Base-by-base conservation (phyloP, 2,797 vertebrate species). In the Gouania willdenowi region DNA sequence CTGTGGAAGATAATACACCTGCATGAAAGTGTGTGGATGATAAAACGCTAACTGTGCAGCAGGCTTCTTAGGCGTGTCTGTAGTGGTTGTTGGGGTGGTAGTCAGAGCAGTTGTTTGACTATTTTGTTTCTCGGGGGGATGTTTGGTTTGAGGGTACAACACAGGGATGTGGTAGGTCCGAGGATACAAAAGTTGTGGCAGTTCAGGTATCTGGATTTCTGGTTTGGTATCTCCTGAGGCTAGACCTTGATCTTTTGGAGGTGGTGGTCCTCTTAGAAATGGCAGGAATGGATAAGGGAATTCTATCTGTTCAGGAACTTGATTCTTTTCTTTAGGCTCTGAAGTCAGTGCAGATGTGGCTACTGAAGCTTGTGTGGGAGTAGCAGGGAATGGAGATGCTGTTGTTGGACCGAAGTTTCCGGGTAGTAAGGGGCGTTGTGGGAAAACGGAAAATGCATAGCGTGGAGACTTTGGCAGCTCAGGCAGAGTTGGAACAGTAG, bases 391-490 rank as follows among this genome's bases (percentile, higher is more conserved):
- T 4, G 29, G 18, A 14, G 32, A 20, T 19, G 61, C 16, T 13
- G 24, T 38, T 8, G 14, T 28, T 37, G 30, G 15, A 16, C 43
- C 33, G 42, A 39, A 41, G 48, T 15, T 25, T 55, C 14, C 44
- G 46, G 37, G 39, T 30, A 5, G 18, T 46, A 49, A 21, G 3
- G 46, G 59, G 22, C 60, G 62, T 26, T 66, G 39, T 30, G 12
- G 28, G 5, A 10, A 21, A 32, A 35, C 3, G 16, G 32, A 26
- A 24, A 50, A 22, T 18, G 6, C 22, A 36, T 58, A 45, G 6
- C 16, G 37, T 25, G 28, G 41, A 42, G 12, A 46, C 12, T 34
- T 25, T 1, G 2, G 32, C 16, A 52, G 36, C 17, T 31, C 46
- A 25, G 11, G 22, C 6, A 27, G 26, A 5, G 9, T 14, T 2